Evolutionary conservation across 1,140 invertebrate genomes (phyloP).

Genomic region (roundworm (Caenorhabditis elegans)): WBcel235 BX284606.5:15420501-15421000

Average conservation of each 20-base stretch:
- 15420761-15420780: conserved; percentile 1
- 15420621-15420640: conserved; percentile 9
- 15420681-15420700: not conserved
- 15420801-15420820: not conserved
- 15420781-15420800: conserved; percentile 25
- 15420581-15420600: not conserved
- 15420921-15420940: not conserved
- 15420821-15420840: not conserved
- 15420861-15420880: conserved; percentile 22
- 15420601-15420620: not conserved
- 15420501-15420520: too few relatives aligned
- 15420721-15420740: conserved; percentile 13
- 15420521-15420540: not conserved
- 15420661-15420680: not conserved
- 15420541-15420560: not conserved
- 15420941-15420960: not conserved
- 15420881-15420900: conserved; percentile 25
- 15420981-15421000: not conserved
- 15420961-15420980: not conserved
- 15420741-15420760: not conserved
- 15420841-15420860: conserved; percentile 23
- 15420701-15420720: conserved; percentile 17
- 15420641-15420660: not conserved
- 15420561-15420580: not conserved
- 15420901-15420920: conserved; percentile 13